A percentile compares a stretch with the other conserved stretches of the same genome.
These are phyloP conservation scores for Entosphenus tridentatus DNA, from an alignment of 2,113 vertebrate species.

Conservation along the genomic window DNA sequence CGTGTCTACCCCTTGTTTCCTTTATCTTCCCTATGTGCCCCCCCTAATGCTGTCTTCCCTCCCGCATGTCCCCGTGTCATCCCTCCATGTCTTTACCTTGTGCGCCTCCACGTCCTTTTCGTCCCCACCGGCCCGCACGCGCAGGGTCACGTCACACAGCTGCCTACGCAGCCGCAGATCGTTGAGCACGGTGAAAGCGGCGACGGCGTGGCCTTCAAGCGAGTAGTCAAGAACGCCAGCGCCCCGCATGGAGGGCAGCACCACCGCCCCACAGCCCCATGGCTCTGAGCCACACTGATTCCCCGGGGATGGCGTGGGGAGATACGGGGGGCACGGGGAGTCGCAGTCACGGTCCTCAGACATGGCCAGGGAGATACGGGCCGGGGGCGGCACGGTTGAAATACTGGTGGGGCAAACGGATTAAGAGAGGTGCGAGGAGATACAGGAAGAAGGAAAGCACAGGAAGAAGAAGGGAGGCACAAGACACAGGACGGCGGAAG, in stretches of 20 bases:
- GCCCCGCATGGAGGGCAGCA: slow-evolving; percentile 54
- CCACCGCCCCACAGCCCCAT: slow-evolving; percentile 66
- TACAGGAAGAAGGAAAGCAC: neutral
- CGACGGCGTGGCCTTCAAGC: slow-evolving; percentile 55
- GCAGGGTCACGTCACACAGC: slow-evolving; percentile 65
- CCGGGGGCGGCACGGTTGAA: neutral
- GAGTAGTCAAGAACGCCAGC: slow-evolving; percentile 62
- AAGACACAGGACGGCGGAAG: slow-evolving; percentile 9
- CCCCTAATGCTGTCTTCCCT: neutral
- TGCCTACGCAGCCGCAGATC: slow-evolving; percentile 48
- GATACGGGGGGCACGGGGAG: neutral
- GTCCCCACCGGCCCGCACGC: slow-evolving; percentile 21
- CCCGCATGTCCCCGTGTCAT: neutral
- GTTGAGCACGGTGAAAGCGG: slow-evolving; percentile 71
- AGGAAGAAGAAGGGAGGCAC: neutral
- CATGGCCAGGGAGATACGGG: neutral
- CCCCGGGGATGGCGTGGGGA: slow-evolving; percentile 6
- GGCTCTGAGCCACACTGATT: slow-evolving; percentile 14
- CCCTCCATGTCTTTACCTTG: neutral
- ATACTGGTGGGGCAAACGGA: neutral
- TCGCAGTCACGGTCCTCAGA: neutral
- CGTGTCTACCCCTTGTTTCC: too few relatives aligned
- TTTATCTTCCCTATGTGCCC: neutral
- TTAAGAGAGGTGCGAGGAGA: neutral
- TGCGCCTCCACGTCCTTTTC: slow-evolving; percentile 2